Evolutionary conservation across 2,113 vertebrate genomes (phyloP), one percentile per base, ranked within the genome.

Genomic region (Hyaena hyaena): DNA sequence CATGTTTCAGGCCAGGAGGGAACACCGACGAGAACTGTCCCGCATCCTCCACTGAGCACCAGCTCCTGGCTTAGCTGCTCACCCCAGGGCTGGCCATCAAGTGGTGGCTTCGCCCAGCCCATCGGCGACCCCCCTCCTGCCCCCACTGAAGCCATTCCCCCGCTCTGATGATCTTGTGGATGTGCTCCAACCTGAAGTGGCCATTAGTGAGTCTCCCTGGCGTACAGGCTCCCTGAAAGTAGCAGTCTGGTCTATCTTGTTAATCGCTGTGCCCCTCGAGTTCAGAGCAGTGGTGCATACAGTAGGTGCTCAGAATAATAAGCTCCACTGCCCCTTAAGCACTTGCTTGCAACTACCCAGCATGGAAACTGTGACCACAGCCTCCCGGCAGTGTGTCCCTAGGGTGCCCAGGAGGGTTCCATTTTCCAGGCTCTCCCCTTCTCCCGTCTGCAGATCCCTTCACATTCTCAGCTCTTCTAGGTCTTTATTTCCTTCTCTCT

Each of bases 1-100:
- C 1, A 1, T 2, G 12, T 11, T 7, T n/a, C 4, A 5, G 43
- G 73, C 61, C 8, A 8, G 45, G 1, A 48, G 55, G 66, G 66
- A 43, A 69, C 15, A 50, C 24, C 68, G 33, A 31, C 43, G 1
- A 7, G 6, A 1, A 35, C 50, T 10, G 31, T 26, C 53, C 31
- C 31, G 15, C 6, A 4, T 17, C 33, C n/a, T 35, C 48, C 61
- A 43, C 48, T 0, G 21, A 61, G 35, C 79, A 55, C 23, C 1
- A 11, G 86, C 50, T 35, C 39, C 65, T 21, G 45, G 65, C 23
- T 87, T 48, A 19, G 71, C 80, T 63, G 26, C n/a, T 61, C 53
- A 16, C 33, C 43, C 69, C 15, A 24, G 58, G 48, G 7, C 87
- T 5, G 5, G 76, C n/a, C 10, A 7, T 26, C 65, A 11, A 3